These are phyloP conservation scores for Podarcis raffonei DNA, from an alignment of 2,113 vertebrate species.

Conservation along the genomic window DNA sequence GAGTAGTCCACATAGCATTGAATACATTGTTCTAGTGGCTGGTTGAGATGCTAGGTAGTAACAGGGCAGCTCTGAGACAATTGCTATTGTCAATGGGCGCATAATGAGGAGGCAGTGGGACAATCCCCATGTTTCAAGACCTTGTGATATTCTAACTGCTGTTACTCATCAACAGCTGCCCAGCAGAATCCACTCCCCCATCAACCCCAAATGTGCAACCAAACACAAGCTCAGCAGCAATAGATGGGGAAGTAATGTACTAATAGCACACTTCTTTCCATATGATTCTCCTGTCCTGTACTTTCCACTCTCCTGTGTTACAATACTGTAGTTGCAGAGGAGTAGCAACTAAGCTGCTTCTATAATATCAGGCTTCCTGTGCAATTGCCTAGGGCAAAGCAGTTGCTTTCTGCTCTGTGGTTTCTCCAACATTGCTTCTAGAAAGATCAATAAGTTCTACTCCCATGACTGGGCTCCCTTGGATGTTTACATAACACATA, in stretches of 20 bases:
- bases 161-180: background rate
- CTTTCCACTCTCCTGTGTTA: background rate
- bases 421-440: background rate
- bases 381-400: background rate
- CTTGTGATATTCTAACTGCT: background rate
- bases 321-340: too few species aligned
- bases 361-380: background rate
- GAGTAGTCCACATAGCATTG: background rate
- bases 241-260: background rate
- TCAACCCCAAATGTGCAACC: background rate
- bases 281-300: too few species aligned
- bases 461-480: background rate
- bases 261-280: background rate
- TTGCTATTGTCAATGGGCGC: background rate
- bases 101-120: background rate
- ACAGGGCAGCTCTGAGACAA: background rate
- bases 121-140: too few species aligned
- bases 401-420: background rate
- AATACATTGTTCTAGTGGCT: background rate
- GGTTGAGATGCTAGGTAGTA: background rate
- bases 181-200: background rate
- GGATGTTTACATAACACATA: background rate
- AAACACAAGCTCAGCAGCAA: background rate
- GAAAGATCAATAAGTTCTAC: background rate
- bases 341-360: background rate